Evolutionary conservation across 2,113 vertebrate species (phyloP).

Genomic region (Leptobrachium ailaonicum): DNA sequence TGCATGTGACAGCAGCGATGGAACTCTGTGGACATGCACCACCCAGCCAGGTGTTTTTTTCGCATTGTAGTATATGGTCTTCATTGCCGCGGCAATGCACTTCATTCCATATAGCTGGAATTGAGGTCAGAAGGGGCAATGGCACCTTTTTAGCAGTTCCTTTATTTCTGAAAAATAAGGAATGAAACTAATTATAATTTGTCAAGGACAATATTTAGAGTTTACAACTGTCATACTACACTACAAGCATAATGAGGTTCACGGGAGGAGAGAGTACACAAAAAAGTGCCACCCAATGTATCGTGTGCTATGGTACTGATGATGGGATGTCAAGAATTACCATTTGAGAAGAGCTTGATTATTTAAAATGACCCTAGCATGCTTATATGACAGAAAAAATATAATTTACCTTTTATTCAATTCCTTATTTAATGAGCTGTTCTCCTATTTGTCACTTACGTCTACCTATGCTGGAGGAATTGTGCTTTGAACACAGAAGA

Average conservation of each 20-base stretch:
- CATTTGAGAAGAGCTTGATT: too few species aligned
- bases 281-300: too few species aligned
- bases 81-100: conserved; percentile 83
- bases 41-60: conserved; percentile 76
- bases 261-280: too few species aligned
- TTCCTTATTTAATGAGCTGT: neutral
- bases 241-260: too few species aligned
- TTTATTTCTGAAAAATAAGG: conserved; percentile 65
- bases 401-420: neutral
- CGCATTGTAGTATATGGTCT: conserved; percentile 79
- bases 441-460: too few species aligned
- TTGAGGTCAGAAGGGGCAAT: conserved; percentile 65
- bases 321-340: too few species aligned
- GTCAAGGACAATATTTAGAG: neutral
- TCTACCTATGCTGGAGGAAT: too few species aligned
- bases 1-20: conserved; percentile 81
- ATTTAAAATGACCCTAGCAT: too few species aligned
- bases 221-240: too few species aligned
- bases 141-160: conserved; percentile 70
- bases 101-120: conserved; percentile 77
- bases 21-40: conserved; percentile 69
- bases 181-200: neutral
- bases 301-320: too few species aligned
- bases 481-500: too few species aligned
- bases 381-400: neutral